phyloP scores from a whole-genome alignment of 2,888 invertebrate species.

The Cancer borealis region DNA sequence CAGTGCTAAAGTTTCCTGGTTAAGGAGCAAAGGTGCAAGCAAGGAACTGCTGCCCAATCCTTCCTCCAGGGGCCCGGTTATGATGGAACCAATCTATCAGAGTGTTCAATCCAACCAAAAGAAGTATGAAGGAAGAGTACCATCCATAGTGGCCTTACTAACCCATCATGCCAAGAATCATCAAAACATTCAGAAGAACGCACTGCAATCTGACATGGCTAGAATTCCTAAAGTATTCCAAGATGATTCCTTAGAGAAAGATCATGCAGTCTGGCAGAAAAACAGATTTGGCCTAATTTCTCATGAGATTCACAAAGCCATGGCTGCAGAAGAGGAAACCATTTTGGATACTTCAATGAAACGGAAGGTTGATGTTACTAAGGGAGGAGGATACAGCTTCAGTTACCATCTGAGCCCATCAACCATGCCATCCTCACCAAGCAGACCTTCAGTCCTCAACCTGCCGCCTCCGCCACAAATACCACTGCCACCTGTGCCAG shows the following conservation, averaged over 20 bases:
- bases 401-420: slow-evolving; percentile 70
- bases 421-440: slow-evolving; percentile 44
- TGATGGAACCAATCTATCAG: slow-evolving; percentile 63
- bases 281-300: slow-evolving; percentile 66
- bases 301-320: slow-evolving; percentile 66
- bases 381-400: slow-evolving; percentile 60
- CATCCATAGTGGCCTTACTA: slow-evolving; percentile 67
- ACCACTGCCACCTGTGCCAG: slow-evolving; percentile 70
- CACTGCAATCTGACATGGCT: slow-evolving; percentile 47
- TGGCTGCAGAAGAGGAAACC: slow-evolving; percentile 49
- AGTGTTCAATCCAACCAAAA: slow-evolving; percentile 54
- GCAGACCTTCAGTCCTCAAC: slow-evolving; percentile 63
- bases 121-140: slow-evolving; percentile 70
- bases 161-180: slow-evolving; percentile 69
- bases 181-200: slow-evolving; percentile 63
- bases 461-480: slow-evolving; percentile 71
- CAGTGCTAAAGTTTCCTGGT: slow-evolving; percentile 64
- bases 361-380: slow-evolving; percentile 59
- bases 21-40: slow-evolving; percentile 48
- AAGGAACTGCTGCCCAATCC: slow-evolving; percentile 54
- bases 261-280: slow-evolving; percentile 60
- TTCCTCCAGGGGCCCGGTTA: slow-evolving; percentile 65
- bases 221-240: neutral
- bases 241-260: slow-evolving; percentile 60
- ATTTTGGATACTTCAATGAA: neutral